Conservation (phyloP, 1,140 invertebrate species). For the Trachymyrmex cornetzi region DNA sequence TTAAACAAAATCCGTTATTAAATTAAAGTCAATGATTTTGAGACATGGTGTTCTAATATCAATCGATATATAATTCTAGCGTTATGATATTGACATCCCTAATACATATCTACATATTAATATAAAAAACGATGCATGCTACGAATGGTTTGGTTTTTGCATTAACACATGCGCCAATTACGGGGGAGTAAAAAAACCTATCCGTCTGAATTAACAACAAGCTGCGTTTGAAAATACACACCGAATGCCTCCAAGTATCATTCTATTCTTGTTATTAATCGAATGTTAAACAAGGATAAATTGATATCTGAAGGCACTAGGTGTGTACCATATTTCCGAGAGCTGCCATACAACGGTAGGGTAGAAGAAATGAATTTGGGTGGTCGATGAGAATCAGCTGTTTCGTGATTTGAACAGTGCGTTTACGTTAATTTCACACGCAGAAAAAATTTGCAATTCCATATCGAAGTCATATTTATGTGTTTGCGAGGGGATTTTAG, state of each 20-base stretch:
- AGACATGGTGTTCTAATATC: not conserved
- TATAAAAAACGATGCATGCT: not conserved
- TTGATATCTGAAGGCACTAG: too few relatives aligned
- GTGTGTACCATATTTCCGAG: too few relatives aligned
- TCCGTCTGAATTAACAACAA: not conserved
- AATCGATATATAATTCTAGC: not conserved
- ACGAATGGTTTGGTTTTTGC: not conserved
- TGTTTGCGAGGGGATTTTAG: not conserved
- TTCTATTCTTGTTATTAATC: too few relatives aligned
- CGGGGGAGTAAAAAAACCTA: not conserved
- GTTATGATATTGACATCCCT: not conserved
- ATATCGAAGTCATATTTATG: not conserved
- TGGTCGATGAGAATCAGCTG: conserved; percentile 38
- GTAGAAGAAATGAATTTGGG: conserved; percentile 51
- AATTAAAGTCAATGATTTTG: not conserved
- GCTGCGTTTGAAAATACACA: too few relatives aligned
- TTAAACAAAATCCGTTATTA: not conserved
- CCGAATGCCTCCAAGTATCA: too few relatives aligned
- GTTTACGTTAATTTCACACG: not conserved
- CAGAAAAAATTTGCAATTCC: not conserved
- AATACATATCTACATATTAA: not conserved
- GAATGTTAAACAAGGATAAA: too few relatives aligned
- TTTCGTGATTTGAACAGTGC: not conserved
- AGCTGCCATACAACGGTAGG: not conserved
- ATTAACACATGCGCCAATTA: conserved; percentile 61